These are phyloP conservation scores for Halictus quadricinctus DNA, from an alignment of 2,888 invertebrate genomes.

Conservation along the genomic window DNA sequence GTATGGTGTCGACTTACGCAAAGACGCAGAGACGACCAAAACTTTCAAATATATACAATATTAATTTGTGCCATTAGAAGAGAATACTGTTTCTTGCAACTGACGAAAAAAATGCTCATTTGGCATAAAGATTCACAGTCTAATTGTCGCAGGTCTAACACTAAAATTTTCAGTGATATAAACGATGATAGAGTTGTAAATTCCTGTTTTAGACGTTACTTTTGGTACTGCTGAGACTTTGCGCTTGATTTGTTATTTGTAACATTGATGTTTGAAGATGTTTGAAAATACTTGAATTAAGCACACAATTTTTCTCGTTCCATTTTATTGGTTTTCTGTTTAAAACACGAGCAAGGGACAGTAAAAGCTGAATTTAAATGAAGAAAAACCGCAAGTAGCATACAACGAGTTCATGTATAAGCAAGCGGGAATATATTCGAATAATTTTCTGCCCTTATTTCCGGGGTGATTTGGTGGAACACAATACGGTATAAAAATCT, in stretches of 20 bases:
- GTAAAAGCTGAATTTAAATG: not conserved
- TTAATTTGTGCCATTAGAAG: not conserved
- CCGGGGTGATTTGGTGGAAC: not conserved
- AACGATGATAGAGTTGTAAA: no score
- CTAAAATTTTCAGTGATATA: no score
- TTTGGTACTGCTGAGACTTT: no score
- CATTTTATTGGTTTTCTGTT: not conserved
- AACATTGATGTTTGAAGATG: no score
- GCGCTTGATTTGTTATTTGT: no score
- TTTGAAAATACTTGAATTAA: not conserved
- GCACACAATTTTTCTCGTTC: not conserved
- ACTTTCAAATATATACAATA: not conserved
- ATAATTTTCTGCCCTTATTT: not conserved
- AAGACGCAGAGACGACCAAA: not conserved
- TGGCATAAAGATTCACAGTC: no score
- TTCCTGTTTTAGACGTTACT: no score
- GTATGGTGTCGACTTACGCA: not conserved
- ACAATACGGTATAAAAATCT: slow-evolving; percentile 48
- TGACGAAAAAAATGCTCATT: no score
- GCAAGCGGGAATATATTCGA: not conserved
- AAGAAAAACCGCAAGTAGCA: not conserved
- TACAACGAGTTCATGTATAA: not conserved
- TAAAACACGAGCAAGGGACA: not conserved
- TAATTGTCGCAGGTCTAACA: no score
- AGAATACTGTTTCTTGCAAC: no score